phyloP scores from a whole-genome alignment of 2,113 vertebrate species.

The Catharus bicknelli region DNA sequence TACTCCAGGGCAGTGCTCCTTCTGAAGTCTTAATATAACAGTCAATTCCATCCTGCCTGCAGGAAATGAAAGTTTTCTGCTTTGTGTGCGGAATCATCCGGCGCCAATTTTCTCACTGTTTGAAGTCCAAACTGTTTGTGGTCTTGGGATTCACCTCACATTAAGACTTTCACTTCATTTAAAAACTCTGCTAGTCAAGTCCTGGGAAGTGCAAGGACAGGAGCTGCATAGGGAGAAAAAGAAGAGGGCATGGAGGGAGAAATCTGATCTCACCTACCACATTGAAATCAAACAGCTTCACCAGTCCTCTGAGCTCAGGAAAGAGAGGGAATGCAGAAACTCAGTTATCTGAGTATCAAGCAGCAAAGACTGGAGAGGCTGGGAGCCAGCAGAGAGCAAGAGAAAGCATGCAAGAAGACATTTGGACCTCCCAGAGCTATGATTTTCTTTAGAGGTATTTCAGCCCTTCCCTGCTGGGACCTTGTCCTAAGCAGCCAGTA shows the following conservation, averaged over 20 bases:
- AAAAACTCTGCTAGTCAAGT: slow-evolving; percentile 52
- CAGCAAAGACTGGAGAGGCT: background rate
- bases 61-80: slow-evolving; percentile 81
- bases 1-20: slow-evolving; percentile 75
- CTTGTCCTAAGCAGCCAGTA: slow-evolving; percentile 39
- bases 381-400: slow-evolving; percentile 25
- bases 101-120: slow-evolving; percentile 76
- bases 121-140: slow-evolving; percentile 78
- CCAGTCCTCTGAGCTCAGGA: background rate
- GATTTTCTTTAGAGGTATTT: slow-evolving; percentile 43
- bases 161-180: slow-evolving; percentile 64
- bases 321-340: slow-evolving; percentile 7
- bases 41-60: slow-evolving; percentile 77
- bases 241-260: background rate
- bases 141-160: slow-evolving; percentile 73
- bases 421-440: background rate
- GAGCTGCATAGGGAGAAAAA: background rate
- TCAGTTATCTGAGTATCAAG: background rate
- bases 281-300: background rate
- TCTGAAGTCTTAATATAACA: slow-evolving; percentile 80
- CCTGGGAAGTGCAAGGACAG: slow-evolving; percentile 9
- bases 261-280: slow-evolving; percentile 15
- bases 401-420: background rate
- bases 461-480: slow-evolving; percentile 41
- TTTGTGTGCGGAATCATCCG: slow-evolving; percentile 75